These are phyloP conservation scores for Eudasyphora cyanicolor DNA, from an alignment of 2,888 invertebrate genomes.

Conservation along the genomic window DNA sequence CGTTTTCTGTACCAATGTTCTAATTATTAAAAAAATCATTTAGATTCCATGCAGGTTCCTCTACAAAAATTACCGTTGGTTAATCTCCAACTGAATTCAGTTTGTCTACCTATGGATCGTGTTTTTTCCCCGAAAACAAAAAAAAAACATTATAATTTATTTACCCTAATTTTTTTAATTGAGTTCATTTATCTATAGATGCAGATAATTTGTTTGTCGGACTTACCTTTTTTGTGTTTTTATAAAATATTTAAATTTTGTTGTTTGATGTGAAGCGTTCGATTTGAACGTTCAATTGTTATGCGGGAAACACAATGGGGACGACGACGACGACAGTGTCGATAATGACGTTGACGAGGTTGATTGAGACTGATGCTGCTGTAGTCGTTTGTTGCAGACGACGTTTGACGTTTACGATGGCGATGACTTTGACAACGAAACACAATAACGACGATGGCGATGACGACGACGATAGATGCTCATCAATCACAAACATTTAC, in stretches of 20 bases:
- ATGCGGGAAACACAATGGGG: background rate
- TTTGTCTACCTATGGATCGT: too few species aligned
- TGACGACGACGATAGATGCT: slow-evolving; percentile 34
- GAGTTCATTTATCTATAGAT: background rate
- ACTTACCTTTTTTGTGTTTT: slow-evolving; percentile 24
- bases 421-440: slow-evolving; percentile 24
- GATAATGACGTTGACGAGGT: background rate
- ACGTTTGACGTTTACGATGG: slow-evolving; percentile 13
- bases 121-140: too few species aligned
- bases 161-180: background rate
- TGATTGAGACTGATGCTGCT: background rate
- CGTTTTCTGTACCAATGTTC: too few species aligned
- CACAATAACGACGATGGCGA: too few species aligned
- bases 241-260: slow-evolving; percentile 41
- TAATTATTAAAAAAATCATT: too few species aligned
- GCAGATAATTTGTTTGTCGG: background rate
- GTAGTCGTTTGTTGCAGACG: background rate
- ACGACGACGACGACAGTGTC: slow-evolving; percentile 25
- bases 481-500: slow-evolving; percentile 47
- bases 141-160: background rate
- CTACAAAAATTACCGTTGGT: too few species aligned
- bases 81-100: too few species aligned
- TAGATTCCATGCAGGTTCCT: too few species aligned
- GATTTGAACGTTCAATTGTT: background rate
- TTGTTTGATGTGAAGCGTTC: slow-evolving; percentile 28